Evolutionary conservation across 2,888 invertebrate genomes (phyloP).

Genomic region (Eudemis profundana): DNA sequence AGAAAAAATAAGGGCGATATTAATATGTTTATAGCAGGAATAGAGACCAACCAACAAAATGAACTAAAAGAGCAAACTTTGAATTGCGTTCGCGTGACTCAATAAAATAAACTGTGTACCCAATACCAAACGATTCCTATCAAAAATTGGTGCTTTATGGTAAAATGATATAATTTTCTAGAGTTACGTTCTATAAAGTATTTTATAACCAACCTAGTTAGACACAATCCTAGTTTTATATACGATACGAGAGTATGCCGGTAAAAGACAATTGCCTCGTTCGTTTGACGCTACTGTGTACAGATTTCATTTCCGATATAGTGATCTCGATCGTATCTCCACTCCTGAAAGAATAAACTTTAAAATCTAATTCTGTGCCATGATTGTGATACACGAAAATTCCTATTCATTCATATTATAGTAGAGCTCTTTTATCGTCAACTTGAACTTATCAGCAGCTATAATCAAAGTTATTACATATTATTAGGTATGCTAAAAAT

Average conservation of each 20-base stretch:
- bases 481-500: conserved; percentile 24
- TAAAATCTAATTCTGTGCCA: conserved; percentile 1
- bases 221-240: neutral
- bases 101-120: conserved; percentile 11
- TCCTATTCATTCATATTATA: conserved; percentile 16
- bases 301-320: conserved; percentile 31
- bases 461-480: conserved; percentile 27
- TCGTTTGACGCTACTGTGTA: conserved; percentile 19
- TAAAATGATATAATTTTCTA: neutral
- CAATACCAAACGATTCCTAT: conserved; percentile 4
- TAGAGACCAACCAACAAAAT: neutral
- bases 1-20: neutral
- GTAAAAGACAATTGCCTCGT: neutral
- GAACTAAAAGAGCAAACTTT: conserved; percentile 6
- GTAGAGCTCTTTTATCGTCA: conserved; percentile 3
- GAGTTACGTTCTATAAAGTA: neutral
- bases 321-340: conserved; percentile 10
- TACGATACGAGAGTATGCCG: neutral
- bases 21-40: neutral
- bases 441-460: conserved; percentile 22
- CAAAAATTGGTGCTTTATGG: neutral
- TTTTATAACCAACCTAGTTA: too few relatives aligned
- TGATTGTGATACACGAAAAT: conserved; percentile 15
- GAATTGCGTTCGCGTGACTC: conserved; percentile 12
- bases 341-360: conserved; percentile 17